Conservation (phyloP, 2,113 vertebrate genomes). For the Lethenteron camtschaticum region DNA sequence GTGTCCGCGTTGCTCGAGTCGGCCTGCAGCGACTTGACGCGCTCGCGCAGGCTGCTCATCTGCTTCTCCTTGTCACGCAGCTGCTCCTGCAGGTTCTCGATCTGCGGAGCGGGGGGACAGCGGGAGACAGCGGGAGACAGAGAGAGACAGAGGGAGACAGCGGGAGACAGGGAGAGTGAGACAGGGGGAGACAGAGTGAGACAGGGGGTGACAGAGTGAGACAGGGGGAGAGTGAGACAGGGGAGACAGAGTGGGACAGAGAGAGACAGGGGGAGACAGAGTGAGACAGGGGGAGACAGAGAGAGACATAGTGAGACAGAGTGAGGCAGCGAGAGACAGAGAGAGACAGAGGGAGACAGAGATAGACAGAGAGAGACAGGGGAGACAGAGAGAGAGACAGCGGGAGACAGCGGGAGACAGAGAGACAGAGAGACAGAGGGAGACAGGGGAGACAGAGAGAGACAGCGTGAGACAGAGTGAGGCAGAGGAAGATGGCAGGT, state of each 20-base stretch:
- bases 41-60: slow-evolving; percentile 59
- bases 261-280: background rate
- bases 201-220: background rate
- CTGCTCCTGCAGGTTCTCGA: slow-evolving; percentile 92
- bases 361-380: too few relatives aligned
- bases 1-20: slow-evolving; percentile 96
- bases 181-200: background rate
- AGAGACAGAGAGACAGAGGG: too few relatives aligned
- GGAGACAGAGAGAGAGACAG: too few relatives aligned
- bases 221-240: background rate
- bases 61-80: slow-evolving; percentile 94
- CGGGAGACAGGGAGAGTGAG: background rate
- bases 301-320: too few relatives aligned
- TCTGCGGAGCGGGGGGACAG: slow-evolving; percentile 27
- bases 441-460: too few relatives aligned
- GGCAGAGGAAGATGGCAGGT: too few relatives aligned
- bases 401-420: too few relatives aligned
- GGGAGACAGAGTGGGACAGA: background rate
- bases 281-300: too few relatives aligned
- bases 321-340: too few relatives aligned
- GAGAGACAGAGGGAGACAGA: too few relatives aligned
- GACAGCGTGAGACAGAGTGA: too few relatives aligned
- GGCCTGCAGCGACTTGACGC: slow-evolving; percentile 73
- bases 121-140: background rate
- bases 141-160: background rate